phyloP scores from a whole-genome alignment of 2,113 vertebrate species.

The Nesoenas mayeri region DNA sequence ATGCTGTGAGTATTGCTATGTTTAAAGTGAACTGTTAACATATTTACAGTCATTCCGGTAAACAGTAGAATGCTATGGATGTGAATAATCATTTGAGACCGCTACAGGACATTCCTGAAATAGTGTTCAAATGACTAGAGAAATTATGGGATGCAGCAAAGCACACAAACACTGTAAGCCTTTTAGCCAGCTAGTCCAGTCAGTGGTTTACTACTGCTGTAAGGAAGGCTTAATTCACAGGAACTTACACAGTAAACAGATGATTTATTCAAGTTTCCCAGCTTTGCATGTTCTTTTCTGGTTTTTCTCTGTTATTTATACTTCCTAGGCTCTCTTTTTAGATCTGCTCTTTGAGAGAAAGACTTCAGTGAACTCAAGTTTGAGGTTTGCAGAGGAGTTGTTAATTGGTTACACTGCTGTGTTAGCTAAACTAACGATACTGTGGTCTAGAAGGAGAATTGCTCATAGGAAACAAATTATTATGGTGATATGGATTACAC shows the following conservation, averaged over 20 bases:
- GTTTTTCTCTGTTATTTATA: not conserved
- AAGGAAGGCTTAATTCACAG: not conserved
- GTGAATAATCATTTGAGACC: conserved; percentile 50
- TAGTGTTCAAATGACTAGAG: conserved; percentile 69
- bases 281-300: not conserved
- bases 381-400: not conserved
- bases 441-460: not conserved
- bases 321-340: not conserved
- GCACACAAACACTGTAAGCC: not conserved
- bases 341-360: not conserved
- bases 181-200: not conserved
- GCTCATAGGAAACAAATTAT: not conserved
- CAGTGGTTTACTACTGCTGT: not conserved
- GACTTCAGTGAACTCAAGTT: not conserved
- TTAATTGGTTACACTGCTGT: not conserved
- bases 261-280: conserved; percentile 5
- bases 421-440: not conserved
- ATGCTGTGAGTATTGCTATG: not conserved
- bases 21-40: conserved; percentile 16
- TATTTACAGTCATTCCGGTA: not conserved
- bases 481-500: not conserved
- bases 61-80: conserved; percentile 34
- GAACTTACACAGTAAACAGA: not conserved
- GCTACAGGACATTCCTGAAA: conserved; percentile 71
- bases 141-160: conserved; percentile 27